Conservation (phyloP, 2,113 vertebrate species). For the Chunga burmeisteri region DNA sequence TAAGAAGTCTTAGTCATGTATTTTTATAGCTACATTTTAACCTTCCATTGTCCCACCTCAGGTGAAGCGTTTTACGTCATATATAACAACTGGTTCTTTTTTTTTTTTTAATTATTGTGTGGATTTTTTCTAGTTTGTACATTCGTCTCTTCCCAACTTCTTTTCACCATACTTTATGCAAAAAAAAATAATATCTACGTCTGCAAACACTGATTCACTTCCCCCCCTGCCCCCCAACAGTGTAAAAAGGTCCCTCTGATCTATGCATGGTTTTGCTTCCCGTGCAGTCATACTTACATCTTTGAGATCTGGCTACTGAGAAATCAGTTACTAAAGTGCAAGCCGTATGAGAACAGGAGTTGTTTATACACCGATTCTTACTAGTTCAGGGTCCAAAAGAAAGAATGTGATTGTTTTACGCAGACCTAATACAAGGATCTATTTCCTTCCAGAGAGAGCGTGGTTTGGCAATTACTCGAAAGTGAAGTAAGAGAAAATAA, state of each 20-base stretch:
- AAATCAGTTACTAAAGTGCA: slow-evolving; percentile 66
- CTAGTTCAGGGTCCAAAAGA: slow-evolving; percentile 22
- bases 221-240: not conserved
- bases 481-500: not conserved
- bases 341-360: not conserved
- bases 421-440: not conserved
- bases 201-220: slow-evolving; percentile 1
- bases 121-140: slow-evolving; percentile 4
- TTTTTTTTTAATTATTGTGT: not conserved
- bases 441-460: not conserved
- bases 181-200: slow-evolving; percentile 58
- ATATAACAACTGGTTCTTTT: not conserved
- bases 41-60: slow-evolving; percentile 43
- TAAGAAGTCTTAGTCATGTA: slow-evolving; percentile 45
- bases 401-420: slow-evolving; percentile 39
- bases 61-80: slow-evolving; percentile 1
- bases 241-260: not conserved
- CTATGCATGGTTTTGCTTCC: slow-evolving; percentile 62
- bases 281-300: slow-evolving; percentile 37
- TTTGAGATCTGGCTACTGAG: slow-evolving; percentile 71
- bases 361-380: not conserved
- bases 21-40: slow-evolving; percentile 41
- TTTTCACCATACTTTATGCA: slow-evolving; percentile 53
- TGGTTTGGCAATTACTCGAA: not conserved
- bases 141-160: slow-evolving; percentile 21